A percentile compares a stretch with the other conserved stretches of the same genome.
phyloP scores from a whole-genome alignment of 2,888 invertebrate species.

The Eupithecia pulchellata region DNA sequence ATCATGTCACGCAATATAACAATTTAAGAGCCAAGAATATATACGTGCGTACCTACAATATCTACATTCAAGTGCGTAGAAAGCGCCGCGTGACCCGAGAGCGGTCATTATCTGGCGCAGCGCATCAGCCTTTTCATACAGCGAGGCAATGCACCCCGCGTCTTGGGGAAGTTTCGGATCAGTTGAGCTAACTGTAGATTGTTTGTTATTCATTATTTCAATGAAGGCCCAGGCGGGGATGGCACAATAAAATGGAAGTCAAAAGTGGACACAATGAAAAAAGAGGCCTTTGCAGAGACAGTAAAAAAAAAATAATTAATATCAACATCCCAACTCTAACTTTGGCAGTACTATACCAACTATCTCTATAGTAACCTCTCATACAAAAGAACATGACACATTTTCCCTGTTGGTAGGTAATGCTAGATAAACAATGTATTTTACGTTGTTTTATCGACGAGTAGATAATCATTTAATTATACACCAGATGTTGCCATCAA shows the following conservation, averaged over 20 bases:
- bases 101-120: neutral
- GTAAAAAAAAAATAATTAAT: too few relatives aligned
- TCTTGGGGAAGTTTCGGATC: too few relatives aligned
- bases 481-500: neutral
- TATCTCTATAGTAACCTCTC: neutral
- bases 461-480: neutral
- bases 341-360: too few relatives aligned
- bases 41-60: neutral
- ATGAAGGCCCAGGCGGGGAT: too few relatives aligned
- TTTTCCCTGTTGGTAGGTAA: neutral
- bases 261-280: too few relatives aligned
- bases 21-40: neutral
- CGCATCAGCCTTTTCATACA: neutral
- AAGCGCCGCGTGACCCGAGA: neutral
- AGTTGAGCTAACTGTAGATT: too few relatives aligned
- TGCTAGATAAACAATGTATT: neutral
- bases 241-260: too few relatives aligned
- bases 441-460: neutral
- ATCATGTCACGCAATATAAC: slow-evolving; percentile 10
- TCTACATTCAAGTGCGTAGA: neutral
- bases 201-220: too few relatives aligned
- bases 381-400: neutral
- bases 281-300: too few relatives aligned
- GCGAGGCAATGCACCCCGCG: too few relatives aligned
- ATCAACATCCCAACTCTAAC: neutral